A percentile compares a stretch with the other conserved stretches of the same genome.
These are phyloP conservation scores for Coregonus ussuriensis DNA, from an alignment of 2,797 vertebrate species.

Conservation along the genomic window DNA sequence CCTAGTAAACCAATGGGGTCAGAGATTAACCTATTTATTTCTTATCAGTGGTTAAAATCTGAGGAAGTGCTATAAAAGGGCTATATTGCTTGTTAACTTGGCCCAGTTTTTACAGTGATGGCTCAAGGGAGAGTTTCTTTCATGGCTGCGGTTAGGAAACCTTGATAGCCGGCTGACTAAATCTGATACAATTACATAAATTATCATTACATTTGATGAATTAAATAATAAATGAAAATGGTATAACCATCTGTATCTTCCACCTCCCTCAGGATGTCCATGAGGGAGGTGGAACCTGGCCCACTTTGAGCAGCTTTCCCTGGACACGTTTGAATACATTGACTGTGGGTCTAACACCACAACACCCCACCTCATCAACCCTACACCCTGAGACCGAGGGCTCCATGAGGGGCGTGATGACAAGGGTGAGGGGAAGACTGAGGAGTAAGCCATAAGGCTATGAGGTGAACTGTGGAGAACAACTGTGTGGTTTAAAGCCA, in stretches of 20 bases:
- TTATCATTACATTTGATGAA: too few relatives aligned
- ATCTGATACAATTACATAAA: not conserved
- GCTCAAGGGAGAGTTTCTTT: not conserved
- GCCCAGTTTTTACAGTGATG: not conserved
- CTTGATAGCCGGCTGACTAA: not conserved
- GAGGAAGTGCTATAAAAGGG: not conserved
- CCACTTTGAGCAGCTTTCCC: constrained; percentile 72
- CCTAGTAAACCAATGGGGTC: too few relatives aligned
- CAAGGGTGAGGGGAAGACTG: not conserved
- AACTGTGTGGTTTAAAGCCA: not conserved
- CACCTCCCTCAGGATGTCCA: constrained; percentile 63
- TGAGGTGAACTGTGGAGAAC: not conserved
- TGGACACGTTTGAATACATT: constrained; percentile 77
- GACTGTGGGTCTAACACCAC: constrained; percentile 75
- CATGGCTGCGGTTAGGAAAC: not conserved
- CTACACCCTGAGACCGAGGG: not conserved
- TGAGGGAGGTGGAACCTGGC: constrained; percentile 62
- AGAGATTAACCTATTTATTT: not conserved
- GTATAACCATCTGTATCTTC: not conserved
- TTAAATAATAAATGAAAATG: too few relatives aligned
- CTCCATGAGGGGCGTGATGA: not conserved
- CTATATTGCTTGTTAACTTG: not conserved
- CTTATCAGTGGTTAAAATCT: too few relatives aligned
- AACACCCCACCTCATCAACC: constrained; percentile 30
- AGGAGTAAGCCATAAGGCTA: not conserved